Evolutionary conservation across 1,140 invertebrate genomes (phyloP), one percentile per base, ranked within the genome.

Genomic region (Phthorimaea operculella): DNA sequence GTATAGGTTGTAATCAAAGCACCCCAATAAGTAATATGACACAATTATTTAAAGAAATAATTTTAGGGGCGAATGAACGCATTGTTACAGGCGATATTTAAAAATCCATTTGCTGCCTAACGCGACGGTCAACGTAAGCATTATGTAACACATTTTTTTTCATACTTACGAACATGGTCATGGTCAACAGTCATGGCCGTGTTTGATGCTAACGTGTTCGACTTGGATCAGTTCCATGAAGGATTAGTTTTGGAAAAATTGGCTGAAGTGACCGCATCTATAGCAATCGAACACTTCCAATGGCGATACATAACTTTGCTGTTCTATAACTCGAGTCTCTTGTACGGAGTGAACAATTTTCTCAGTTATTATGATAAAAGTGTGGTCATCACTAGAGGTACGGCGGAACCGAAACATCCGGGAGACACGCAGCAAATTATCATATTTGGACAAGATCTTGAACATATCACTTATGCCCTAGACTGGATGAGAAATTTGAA

Each of bases 281-380:
- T 83, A 53, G 76, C 76, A 0, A 47, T 62, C 8, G 50, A 71
- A 14, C 76, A 79, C 54, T 83, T 83, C 51, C 60, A 71, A 36
- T 78, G 75, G 70, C 62, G 72, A 9, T 74, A 70, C 49, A 58
- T 63, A 5, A 79, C 79, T 4, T 62, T 79, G 6, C 58, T 83
- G 36, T 28, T 76, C 8, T 72, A 72, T 36, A 80, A 76, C 57
- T 58, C 71, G 10, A 64, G 67, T 4, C 42, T 75, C 0, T 28
- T 60, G 1, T 68, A 55, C 53, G 70, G 71, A 1, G 60, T 72
- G 0, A 64, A 68, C 21, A 44, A 50, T 2, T 80, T 83, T 59
- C 34, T 77, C 1, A 34, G 51, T 15, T 51, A 33, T 15, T 80
- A 72, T 39, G 48, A 62, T 15, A 80, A 78, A 48, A 72, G 58